A percentile compares a stretch with the other conserved stretches of the same genome.
Evolutionary conservation across 53 echinoderm and acorn worm genomes (phyloP).

Genomic region (Hippasteria phrygiana): DNA sequence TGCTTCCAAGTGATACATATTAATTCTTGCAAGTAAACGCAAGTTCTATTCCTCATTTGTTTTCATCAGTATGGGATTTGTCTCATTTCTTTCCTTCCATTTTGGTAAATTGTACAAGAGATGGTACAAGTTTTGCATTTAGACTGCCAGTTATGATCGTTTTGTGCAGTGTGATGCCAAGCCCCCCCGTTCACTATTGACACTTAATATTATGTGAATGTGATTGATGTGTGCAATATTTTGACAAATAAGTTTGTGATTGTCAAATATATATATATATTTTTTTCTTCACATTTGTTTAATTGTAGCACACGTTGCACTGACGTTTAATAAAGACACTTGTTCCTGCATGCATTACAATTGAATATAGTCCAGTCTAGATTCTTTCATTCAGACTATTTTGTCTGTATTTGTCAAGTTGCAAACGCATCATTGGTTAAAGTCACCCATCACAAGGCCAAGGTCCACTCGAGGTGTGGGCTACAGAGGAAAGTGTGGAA

Average conservation of each 20-base stretch:
- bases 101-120: background rate
- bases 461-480: no score
- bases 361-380: constrained; percentile 4
- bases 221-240: constrained; percentile 66
- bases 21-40: no score
- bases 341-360: constrained; percentile 57
- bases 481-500: no score
- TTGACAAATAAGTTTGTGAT: constrained; percentile 41
- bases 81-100: background rate
- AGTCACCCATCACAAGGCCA: no score
- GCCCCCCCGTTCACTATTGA: background rate
- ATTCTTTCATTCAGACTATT: background rate
- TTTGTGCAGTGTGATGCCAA: background rate
- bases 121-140: background rate
- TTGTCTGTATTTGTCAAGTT: background rate
- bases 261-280: constrained; percentile 28
- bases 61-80: background rate
- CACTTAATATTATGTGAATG: constrained; percentile 45
- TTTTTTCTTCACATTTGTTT: constrained; percentile 15
- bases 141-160: background rate
- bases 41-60: no score
- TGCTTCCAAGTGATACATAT: no score
- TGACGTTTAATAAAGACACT: constrained; percentile 54
- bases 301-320: constrained; percentile 38
- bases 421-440: no score